These are phyloP conservation scores for Oryzaephilus surinamensis DNA, from an alignment of 1,140 invertebrate genomes.

Conservation along the genomic window DNA sequence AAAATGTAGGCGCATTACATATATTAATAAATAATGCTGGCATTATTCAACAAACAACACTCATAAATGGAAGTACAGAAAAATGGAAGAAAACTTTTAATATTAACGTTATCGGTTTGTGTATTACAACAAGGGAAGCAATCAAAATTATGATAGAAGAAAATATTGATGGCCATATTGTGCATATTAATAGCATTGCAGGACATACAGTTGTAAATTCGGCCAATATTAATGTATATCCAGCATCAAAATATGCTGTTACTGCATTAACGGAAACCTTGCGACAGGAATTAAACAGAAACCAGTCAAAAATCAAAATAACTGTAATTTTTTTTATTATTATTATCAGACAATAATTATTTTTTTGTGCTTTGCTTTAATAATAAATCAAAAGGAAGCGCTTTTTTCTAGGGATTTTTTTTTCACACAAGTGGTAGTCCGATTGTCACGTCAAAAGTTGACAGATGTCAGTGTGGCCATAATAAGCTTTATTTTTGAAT, in stretches of 20 bases:
- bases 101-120: too few relatives aligned
- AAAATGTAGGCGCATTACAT: too few relatives aligned
- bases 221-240: conserved; percentile 41
- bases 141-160: conserved; percentile 43
- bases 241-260: conserved; percentile 48
- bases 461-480: background rate
- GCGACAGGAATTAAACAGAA: conserved; percentile 34
- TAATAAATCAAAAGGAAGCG: too few relatives aligned
- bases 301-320: conserved; percentile 1
- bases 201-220: conserved; percentile 35
- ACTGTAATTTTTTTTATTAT: too few relatives aligned
- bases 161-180: conserved; percentile 25
- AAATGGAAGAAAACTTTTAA: too few relatives aligned
- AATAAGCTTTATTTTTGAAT: background rate
- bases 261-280: conserved; percentile 48
- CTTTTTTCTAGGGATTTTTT: background rate
- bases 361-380: too few relatives aligned
- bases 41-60: too few relatives aligned
- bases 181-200: too few relatives aligned
- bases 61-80: too few relatives aligned
- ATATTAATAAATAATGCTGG: too few relatives aligned
- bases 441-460: background rate
- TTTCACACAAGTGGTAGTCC: too few relatives aligned
- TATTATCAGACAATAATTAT: too few relatives aligned
- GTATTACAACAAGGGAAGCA: conserved; percentile 43